Evolutionary conservation across 2,888 invertebrate genomes (phyloP).

Genomic region (Ophion slaviceki): DNA sequence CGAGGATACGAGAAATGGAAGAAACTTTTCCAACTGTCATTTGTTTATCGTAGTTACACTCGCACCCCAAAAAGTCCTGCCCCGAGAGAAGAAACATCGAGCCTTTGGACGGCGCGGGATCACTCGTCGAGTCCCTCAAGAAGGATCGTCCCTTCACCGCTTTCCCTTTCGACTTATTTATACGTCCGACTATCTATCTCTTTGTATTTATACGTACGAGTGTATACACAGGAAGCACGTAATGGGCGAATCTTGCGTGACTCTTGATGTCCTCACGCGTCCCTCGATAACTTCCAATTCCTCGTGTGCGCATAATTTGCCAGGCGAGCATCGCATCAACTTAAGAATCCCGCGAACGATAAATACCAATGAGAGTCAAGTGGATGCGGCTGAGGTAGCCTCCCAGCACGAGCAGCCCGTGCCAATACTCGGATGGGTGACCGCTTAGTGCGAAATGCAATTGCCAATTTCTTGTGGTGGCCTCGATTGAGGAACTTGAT

Average conservation of each 20-base stretch:
- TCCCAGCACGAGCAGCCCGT: too few species aligned
- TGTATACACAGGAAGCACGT: not conserved
- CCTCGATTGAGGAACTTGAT: too few species aligned
- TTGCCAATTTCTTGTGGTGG: too few species aligned
- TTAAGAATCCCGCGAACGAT: not conserved
- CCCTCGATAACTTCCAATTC: not conserved
- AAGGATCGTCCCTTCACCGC: constrained; percentile 41
- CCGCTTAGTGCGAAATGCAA: too few species aligned
- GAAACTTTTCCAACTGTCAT: constrained; percentile 76
- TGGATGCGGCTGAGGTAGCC: too few species aligned
- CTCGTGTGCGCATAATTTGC: too few species aligned
- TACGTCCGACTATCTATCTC: constrained; percentile 33
- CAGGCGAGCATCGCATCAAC: not conserved
- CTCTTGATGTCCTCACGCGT: not conserved
- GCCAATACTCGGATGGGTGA: too few species aligned
- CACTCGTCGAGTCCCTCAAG: constrained; percentile 50
- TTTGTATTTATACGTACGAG: constrained; percentile 47
- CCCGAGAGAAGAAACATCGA: constrained; percentile 26
- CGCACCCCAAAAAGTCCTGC: constrained; percentile 41
- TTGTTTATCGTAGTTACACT: constrained; percentile 70
- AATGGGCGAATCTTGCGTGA: not conserved
- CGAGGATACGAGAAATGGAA: constrained; percentile 54
- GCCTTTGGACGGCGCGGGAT: constrained; percentile 2
- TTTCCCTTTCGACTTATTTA: constrained; percentile 50
- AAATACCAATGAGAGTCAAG: too few species aligned